Base-by-base conservation (phyloP, 92 coral and sea anemone genomes). In the Parazoanthus atlanticus region DNA sequence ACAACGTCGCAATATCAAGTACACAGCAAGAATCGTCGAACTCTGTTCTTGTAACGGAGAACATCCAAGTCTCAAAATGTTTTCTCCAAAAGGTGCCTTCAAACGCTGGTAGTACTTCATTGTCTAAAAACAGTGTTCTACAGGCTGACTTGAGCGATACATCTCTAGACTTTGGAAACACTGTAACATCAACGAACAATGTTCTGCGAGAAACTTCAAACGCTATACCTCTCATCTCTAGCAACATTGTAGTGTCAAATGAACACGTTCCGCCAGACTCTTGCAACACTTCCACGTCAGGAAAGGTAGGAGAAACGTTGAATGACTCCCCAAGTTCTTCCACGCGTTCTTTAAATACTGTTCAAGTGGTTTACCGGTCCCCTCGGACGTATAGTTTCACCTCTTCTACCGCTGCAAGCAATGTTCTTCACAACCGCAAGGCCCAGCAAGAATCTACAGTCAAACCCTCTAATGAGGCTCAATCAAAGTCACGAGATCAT, bases 281-380 rank as follows among this genome's bases (percentile, higher is more conserved):
- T 75, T 10, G 79, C 79, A 36, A 75, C 65, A 29, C 30, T 4
- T 5, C 77, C 61, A 29, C 5, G 2, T 26, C 67, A 52, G n/a
- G 46, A 31, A 70, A 84, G 28, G 41, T 32, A 29, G 28, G 17
- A 2, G 79, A 84, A 46, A 69, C 15, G 15, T 28, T 23, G 43
- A 49, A 70, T 3, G 32, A 70, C 5, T 17, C 87, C 41, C 52
- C 41, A 30, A 36, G 26, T 34, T 36, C 79, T 34, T 32, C n/a
- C 12, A 34, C 17, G n/a, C 26, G 43, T 70, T 25, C 23, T 38
- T 28, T 49, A 1, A 84, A 84, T 21, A 84, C 87, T 28, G 87
- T 84, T 40, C 87, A 84, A 29, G 87, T 84, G 11, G 40, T 84
- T 47, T 21, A 84, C 2, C 78, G 87, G 21, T 67, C 78, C 13